phyloP scores from a whole-genome alignment of 2,113 vertebrate genomes.

The Cettia cetti region DNA sequence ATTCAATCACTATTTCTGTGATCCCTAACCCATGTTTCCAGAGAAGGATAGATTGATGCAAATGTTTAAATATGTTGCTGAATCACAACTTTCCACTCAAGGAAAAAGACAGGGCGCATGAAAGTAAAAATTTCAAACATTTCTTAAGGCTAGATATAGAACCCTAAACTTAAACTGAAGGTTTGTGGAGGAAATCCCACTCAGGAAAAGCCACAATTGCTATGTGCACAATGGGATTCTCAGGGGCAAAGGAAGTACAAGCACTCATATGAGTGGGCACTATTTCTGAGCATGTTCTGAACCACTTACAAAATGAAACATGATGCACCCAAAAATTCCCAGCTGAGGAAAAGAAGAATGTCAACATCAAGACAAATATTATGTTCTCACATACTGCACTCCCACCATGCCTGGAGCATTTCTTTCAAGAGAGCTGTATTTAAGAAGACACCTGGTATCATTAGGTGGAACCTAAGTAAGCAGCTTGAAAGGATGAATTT shows the following conservation, averaged over 20 bases:
- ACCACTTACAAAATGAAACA: not conserved
- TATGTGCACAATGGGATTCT: not conserved
- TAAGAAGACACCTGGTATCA: not conserved
- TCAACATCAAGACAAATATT: not conserved
- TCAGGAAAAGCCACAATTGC: not conserved
- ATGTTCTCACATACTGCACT: not conserved
- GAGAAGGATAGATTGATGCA: not conserved
- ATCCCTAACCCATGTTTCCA: not conserved
- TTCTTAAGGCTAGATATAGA: not conserved
- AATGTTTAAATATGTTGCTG: not conserved
- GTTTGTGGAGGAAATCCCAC: not conserved
- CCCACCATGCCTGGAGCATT: not conserved
- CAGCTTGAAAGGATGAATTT: not conserved
- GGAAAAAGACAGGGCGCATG: not conserved
- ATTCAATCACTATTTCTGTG: not conserved
- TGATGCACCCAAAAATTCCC: not conserved
- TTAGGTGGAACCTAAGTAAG: not conserved
- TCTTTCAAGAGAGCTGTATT: not conserved
- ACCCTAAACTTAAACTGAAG: not conserved
- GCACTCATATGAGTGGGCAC: not conserved
- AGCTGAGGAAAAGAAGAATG: not conserved
- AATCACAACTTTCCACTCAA: not conserved
- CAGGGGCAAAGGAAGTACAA: not conserved
- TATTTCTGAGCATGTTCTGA: not conserved
- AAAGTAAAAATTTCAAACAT: not conserved